Percentiles rank a stretch among this genome's conserved stretches.
Evolutionary conservation across 1,140 invertebrate species (phyloP).

Genomic region (Thrips palmi): DNA sequence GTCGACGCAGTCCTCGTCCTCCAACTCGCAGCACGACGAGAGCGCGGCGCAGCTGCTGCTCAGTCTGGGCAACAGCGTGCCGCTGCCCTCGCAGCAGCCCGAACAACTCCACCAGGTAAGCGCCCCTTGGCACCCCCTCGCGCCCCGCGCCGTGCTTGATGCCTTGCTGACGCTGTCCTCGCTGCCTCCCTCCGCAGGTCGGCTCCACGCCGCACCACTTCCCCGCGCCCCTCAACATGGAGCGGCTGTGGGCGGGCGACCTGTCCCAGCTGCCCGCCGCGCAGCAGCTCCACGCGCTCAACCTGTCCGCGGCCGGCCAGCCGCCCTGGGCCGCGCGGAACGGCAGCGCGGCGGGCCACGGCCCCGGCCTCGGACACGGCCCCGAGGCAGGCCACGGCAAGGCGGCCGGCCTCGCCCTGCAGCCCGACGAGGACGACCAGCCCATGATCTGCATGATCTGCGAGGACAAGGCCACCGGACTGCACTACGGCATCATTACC

Average conservation of each 20-base stretch:
- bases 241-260: constrained; percentile 73
- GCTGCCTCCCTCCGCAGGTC: constrained; percentile 7
- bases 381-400: constrained; percentile 27
- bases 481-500: constrained; percentile 94
- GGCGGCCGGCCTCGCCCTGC: constrained; percentile 34
- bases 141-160: constrained; percentile 21
- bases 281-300: constrained; percentile 18
- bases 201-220: constrained; percentile 22
- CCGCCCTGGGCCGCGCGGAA: constrained; percentile 23
- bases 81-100: constrained; percentile 15
- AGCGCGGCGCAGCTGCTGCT: constrained; percentile 64
- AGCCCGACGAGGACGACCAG: constrained; percentile 72
- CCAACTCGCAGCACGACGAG: constrained; percentile 37
- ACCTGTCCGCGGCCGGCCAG: constrained; percentile 18
- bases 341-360: constrained; percentile 20
- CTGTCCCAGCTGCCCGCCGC: constrained; percentile 59
- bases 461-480: constrained; percentile 90
- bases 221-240: constrained; percentile 65
- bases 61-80: constrained; percentile 47
- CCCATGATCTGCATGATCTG: constrained; percentile 97
- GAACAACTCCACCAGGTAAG: constrained; percentile 10
- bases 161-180: too few relatives aligned
- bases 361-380: constrained; percentile 26
- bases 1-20: constrained; percentile 10
- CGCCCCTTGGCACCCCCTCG: constrained; percentile 12